Conservation (phyloP, 92 coral and sea anemone species). For the Epizoanthus rinbou region DNA sequence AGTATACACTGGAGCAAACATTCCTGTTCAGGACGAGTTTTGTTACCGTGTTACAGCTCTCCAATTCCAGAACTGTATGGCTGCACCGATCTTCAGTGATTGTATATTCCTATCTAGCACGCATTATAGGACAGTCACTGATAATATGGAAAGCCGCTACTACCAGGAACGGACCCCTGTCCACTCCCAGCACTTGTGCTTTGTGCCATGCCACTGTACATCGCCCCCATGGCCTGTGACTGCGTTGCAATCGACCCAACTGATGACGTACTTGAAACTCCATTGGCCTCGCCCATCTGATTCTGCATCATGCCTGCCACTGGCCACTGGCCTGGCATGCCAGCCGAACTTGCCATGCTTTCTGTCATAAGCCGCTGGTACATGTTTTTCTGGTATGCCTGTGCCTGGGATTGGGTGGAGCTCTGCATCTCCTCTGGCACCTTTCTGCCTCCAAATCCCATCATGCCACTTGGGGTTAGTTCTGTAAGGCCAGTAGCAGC, state of each 20-base stretch:
- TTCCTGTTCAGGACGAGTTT: not conserved
- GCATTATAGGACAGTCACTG: conserved; percentile 40
- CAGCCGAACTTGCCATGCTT: conserved; percentile 51
- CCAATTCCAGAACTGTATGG: not conserved
- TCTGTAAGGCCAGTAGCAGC: conserved; percentile 57
- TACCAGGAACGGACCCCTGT: conserved; percentile 42
- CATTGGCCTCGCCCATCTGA: conserved; percentile 47
- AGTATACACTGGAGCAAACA: not conserved
- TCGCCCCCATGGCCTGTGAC: conserved; percentile 50
- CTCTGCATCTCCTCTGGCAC: conserved; percentile 30
- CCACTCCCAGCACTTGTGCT: conserved; percentile 39
- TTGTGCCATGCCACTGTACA: conserved; percentile 61
- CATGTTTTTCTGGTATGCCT: conserved; percentile 56
- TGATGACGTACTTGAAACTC: conserved; percentile 50
- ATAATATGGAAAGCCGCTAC: conserved; percentile 50
- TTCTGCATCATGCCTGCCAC: conserved; percentile 44
- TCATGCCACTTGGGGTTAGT: conserved; percentile 65
- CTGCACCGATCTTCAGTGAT: too few species aligned
- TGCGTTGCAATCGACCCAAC: conserved; percentile 39
- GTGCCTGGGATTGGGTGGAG: conserved; percentile 29
- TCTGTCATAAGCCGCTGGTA: conserved; percentile 70
- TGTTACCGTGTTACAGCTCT: not conserved
- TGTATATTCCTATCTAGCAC: not conserved
- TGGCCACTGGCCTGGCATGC: conserved; percentile 54
- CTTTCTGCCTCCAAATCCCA: conserved; percentile 55